These are phyloP conservation scores for Eulithis prunata DNA, from an alignment of 2,888 invertebrate species.

Conservation along the genomic window DNA sequence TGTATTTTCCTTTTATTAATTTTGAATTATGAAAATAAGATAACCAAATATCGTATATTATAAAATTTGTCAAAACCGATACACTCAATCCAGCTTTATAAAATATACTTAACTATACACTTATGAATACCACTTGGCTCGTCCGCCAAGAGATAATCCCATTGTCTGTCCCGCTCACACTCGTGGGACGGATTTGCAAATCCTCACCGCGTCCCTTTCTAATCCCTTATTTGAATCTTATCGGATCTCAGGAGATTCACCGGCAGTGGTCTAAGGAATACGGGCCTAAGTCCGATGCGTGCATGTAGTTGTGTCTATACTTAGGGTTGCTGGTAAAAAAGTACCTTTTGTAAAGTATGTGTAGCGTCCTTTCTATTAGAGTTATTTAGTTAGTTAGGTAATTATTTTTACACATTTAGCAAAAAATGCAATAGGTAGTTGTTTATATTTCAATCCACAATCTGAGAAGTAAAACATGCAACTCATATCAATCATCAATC, in stretches of 20 bases:
- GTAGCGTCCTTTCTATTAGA: neutral
- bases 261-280: conserved; percentile 68
- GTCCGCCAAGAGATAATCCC: conserved; percentile 80
- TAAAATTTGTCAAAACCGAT: conserved; percentile 14
- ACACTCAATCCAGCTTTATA: conserved; percentile 54
- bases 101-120: conserved; percentile 42
- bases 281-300: conserved; percentile 52
- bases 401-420: too few relatives aligned
- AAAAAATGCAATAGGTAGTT: too few relatives aligned
- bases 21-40: neutral
- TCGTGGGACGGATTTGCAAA: conserved; percentile 66
- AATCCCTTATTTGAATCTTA: conserved; percentile 86
- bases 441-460: too few relatives aligned
- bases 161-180: conserved; percentile 66
- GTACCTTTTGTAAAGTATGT: neutral
- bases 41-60: neutral
- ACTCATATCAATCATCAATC: too few relatives aligned
- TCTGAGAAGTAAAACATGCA: too few relatives aligned
- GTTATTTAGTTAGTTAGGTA: too few relatives aligned
- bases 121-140: conserved; percentile 68
- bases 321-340: conserved; percentile 60
- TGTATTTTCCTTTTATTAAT: neutral
- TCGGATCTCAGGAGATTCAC: conserved; percentile 83
- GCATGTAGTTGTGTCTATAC: conserved; percentile 67
- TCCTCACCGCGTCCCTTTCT: conserved; percentile 76